Conservation (phyloP, 2,113 vertebrate genomes). For the Marmota monax region DNA sequence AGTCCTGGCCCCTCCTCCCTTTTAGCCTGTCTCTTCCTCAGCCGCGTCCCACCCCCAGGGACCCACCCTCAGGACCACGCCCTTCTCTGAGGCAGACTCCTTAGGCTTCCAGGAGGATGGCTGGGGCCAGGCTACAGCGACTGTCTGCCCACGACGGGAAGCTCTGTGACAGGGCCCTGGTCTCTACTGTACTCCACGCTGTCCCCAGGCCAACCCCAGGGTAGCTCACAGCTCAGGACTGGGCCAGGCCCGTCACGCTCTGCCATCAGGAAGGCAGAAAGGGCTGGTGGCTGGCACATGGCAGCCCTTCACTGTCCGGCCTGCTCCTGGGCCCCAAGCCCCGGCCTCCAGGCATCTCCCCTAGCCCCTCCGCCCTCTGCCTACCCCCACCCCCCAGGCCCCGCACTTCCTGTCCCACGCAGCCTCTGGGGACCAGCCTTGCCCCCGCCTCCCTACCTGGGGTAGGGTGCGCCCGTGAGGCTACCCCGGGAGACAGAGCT, state of each 20-base stretch:
- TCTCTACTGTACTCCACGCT: rapidly evolving
- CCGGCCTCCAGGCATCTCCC: neutral
- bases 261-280: too few species aligned
- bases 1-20: rapidly evolving
- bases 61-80: too few species aligned
- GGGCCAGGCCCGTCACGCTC: too few species aligned
- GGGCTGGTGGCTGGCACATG: too few species aligned
- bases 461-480: rapidly evolving
- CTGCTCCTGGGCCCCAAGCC: rapidly evolving
- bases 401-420: neutral
- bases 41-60: too few species aligned
- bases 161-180: neutral
- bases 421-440: rapidly evolving
- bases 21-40: too few species aligned
- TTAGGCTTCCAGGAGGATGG: rapidly evolving
- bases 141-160: neutral
- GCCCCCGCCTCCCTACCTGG: neutral
- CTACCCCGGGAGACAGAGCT: neutral
- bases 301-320: neutral
- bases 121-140: rapidly evolving
- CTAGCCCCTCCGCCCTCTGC: neutral
- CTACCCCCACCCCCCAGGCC: neutral
- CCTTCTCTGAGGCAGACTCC: too few species aligned
- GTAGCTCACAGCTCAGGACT: neutral
- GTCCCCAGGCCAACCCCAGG: neutral